A percentile compares a stretch with the other conserved stretches of the same genome.
These are phyloP conservation scores for Istiophorus platypterus DNA, from an alignment of 2,113 vertebrate species.

Conservation along the genomic window DNA sequence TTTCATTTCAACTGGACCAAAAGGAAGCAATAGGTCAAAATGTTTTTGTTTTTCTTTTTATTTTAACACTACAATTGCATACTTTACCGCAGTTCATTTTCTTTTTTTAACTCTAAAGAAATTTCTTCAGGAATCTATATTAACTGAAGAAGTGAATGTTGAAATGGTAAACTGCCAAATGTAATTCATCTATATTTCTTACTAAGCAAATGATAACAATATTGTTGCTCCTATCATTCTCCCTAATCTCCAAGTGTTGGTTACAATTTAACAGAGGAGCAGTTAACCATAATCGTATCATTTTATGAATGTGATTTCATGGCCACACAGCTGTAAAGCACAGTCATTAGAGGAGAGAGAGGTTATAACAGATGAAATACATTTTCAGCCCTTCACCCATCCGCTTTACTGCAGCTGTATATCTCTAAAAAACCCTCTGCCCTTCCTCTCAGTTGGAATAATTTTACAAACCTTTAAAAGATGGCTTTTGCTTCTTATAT, in stretches of 20 bases:
- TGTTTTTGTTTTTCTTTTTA: not conserved
- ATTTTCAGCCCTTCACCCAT: not conserved
- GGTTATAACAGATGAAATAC: conserved; percentile 10
- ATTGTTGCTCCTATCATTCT: not conserved
- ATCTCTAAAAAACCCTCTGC: not conserved
- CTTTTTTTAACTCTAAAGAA: too few species aligned
- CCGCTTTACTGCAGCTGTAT: not conserved
- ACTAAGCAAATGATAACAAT: not conserved
- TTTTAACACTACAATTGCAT: not conserved
- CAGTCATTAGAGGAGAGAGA: not conserved
- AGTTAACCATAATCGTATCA: conserved; percentile 2
- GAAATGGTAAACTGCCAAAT: not conserved
- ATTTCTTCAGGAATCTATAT: not conserved
- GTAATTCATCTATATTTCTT: not conserved
- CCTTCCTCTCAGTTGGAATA: not conserved
- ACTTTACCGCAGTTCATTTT: not conserved
- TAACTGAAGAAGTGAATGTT: not conserved
- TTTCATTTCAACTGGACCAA: not conserved
- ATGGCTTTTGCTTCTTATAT: not conserved
- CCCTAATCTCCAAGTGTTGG: not conserved
- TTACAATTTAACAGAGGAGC: conserved; percentile 51
- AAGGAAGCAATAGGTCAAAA: not conserved
- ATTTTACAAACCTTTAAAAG: not conserved
- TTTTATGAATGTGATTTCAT: conserved; percentile 44
- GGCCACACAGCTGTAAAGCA: conserved; percentile 31